Evolutionary conservation across 1,140 invertebrate species (phyloP).

Genomic region (Drosophila bocki): DNA sequence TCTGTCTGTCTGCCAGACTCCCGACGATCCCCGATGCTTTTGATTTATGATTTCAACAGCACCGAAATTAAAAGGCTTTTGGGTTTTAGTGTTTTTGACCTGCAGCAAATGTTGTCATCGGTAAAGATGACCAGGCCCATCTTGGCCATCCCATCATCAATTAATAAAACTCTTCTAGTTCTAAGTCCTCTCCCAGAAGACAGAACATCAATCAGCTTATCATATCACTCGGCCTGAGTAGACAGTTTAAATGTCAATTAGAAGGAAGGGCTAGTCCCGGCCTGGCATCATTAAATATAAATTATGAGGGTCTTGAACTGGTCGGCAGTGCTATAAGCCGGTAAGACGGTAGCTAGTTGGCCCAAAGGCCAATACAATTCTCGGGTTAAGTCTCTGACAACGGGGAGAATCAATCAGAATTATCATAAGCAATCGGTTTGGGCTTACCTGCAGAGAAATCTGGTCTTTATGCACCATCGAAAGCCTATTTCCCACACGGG

Average conservation of each 20-base stretch:
- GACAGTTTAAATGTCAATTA: conserved; percentile 82
- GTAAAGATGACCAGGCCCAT: conserved; percentile 25
- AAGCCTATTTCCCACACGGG: background rate
- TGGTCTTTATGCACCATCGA: background rate
- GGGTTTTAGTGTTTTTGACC: conserved; percentile 56
- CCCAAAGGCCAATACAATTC: conserved; percentile 35
- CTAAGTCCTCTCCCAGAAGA: conserved; percentile 35
- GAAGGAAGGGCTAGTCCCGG: conserved; percentile 46
- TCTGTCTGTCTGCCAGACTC: background rate
- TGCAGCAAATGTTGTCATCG: conserved; percentile 81
- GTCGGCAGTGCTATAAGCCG: conserved; percentile 24
- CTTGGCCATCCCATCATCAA: conserved; percentile 52
- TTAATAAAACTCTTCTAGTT: conserved; percentile 68
- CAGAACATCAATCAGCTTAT: conserved; percentile 75
- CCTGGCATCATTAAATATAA: conserved; percentile 77
- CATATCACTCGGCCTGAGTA: conserved; percentile 60
- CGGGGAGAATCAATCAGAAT: conserved; percentile 43
- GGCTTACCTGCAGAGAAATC: conserved; percentile 15
- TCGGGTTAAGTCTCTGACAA: conserved; percentile 24
- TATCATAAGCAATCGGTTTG: conserved; percentile 20
- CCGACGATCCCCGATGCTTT: conserved; percentile 52
- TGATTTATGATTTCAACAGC: conserved; percentile 81
- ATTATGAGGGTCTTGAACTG: conserved; percentile 71
- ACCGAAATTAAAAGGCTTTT: conserved; percentile 78
- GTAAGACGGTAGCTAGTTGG: conserved; percentile 41